Evolutionary conservation across 2,113 vertebrate genomes (phyloP).

Genomic region (Spheniscus mendiculus): DNA sequence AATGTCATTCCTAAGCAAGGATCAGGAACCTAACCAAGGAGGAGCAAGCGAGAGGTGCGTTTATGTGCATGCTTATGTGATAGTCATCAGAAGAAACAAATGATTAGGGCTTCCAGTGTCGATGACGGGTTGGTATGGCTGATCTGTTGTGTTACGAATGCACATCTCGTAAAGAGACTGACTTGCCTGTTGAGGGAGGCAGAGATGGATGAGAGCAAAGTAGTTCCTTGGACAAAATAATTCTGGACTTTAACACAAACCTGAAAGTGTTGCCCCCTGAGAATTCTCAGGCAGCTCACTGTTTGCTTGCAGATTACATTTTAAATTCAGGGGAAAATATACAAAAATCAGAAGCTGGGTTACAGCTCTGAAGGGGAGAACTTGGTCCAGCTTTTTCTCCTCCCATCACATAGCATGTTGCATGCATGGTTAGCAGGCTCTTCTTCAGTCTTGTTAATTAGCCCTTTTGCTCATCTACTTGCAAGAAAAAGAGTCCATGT

Average conservation of each 20-base stretch:
- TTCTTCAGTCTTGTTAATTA: not conserved
- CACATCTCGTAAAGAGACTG: rapidly evolving
- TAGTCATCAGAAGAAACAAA: not conserved
- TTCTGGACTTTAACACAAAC: not conserved
- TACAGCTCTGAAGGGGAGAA: not conserved
- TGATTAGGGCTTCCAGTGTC: not conserved
- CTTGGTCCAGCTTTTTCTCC: not conserved
- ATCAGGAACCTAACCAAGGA: not conserved
- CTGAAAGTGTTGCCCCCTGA: not conserved
- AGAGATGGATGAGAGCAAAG: not conserved
- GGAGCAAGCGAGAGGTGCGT: rapidly evolving
- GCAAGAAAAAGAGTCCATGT: not conserved
- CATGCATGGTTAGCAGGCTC: not conserved
- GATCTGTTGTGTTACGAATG: not conserved
- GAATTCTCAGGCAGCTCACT: not conserved
- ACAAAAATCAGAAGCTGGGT: not conserved
- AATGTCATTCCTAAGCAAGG: not conserved
- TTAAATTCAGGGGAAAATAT: not conserved
- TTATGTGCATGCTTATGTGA: rapidly evolving
- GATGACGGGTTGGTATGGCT: not conserved
- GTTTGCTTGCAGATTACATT: not conserved
- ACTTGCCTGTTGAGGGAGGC: not conserved
- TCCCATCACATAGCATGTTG: rapidly evolving
- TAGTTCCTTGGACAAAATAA: not conserved
- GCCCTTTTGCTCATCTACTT: not conserved